Evolutionary conservation across 2,113 vertebrate genomes (phyloP).

Genomic region (Cranoglanis bouderius): DNA sequence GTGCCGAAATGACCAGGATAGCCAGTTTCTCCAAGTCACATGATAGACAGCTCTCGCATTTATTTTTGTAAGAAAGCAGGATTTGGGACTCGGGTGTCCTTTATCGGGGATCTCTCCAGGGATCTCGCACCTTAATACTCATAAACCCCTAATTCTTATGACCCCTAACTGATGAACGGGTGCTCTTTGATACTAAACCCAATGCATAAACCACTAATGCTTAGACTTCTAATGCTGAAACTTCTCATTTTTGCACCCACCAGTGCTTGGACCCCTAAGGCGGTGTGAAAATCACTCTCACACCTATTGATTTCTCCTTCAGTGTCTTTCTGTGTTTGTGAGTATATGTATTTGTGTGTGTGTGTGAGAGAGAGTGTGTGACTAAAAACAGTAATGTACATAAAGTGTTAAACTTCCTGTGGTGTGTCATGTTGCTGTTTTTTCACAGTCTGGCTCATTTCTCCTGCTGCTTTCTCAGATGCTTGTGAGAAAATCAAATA

Average conservation of each 20-base stretch:
- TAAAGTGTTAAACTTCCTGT: conserved; percentile 12
- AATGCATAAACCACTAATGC: neutral
- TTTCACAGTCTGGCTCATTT: neutral
- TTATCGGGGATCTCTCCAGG: neutral
- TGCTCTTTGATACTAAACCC: neutral
- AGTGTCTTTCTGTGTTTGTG: neutral
- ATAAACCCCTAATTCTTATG: neutral
- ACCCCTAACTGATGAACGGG: neutral
- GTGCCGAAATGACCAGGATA: neutral
- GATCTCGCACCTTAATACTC: neutral
- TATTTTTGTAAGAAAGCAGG: neutral
- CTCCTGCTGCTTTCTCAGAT: neutral
- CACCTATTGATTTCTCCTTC: neutral
- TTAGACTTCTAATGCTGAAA: neutral
- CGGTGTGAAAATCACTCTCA: neutral
- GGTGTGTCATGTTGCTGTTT: neutral
- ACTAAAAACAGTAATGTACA: neutral
- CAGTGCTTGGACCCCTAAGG: neutral
- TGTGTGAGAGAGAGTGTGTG: neutral
- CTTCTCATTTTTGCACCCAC: neutral
- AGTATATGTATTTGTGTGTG: neutral
- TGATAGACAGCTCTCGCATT: neutral
- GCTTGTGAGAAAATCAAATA: neutral
- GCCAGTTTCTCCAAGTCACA: neutral
- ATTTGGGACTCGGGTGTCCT: neutral